Evolutionary conservation across 2,888 invertebrate species (phyloP), one percentile per base, ranked within the genome.

Genomic region (Griposia aprilina): DNA sequence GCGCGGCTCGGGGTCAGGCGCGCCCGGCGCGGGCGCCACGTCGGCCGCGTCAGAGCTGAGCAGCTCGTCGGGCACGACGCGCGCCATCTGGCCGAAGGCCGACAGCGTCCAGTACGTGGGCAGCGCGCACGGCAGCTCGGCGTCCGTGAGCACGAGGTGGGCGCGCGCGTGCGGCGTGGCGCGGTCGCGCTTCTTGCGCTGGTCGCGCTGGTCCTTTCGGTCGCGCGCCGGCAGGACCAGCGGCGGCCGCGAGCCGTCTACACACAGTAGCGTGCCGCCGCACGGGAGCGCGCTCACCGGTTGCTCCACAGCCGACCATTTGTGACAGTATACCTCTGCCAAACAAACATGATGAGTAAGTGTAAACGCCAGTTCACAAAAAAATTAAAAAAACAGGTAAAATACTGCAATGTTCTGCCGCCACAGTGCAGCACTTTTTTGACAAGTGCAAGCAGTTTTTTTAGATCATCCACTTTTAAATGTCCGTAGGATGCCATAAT

Each of bases 31-130:
- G 45, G 8, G 0, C 2, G 30, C 2, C 30, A 2, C 23, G 45
- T 26, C 62, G 4, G 23, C 23, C 13, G 17, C 6, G 48, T 0
- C 23, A 2, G 17, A 5, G 10, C 6, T 17, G 30, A 36, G 0
- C 45, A 62, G 15, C 11, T 57, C 50, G 65, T 66, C 60, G 23
- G 75, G 67, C 20, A 67, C 5, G 23, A 80, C 60, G 23, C 80
- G 60, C n/a, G 48, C 8, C 36, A 48, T 6, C 1, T 13, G 5
- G 10, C 20, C 26, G 59, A 26, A 60, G 4, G 23, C 0, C 2
- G 41, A 2, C 15, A 70, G 30, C 62, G 81, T 62, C 83, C 70
- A 76, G 83, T 82, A 80, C 20, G 67, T 82, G 66, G 78, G 80
- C 60, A 59, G 59, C 23, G 0, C 26, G 55, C 66, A 48, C 7